Percentiles rank a stretch among this genome's conserved stretches.
Conservation (phyloP, 2,113 vertebrate genomes). For the Suricata suricatta region DNA sequence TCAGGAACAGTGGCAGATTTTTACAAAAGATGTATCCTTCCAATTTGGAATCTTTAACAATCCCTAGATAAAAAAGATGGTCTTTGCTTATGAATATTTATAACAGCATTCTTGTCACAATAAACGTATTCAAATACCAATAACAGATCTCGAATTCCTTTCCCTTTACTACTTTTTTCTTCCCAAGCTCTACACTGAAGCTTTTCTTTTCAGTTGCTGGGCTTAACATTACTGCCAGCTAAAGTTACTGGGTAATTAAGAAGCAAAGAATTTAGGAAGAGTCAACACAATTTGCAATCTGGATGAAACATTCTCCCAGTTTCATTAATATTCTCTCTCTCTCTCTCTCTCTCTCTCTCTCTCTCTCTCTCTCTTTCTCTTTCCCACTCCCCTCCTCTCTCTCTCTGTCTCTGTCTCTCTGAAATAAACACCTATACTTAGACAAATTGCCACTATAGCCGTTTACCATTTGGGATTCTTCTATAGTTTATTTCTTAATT, state of each 20-base stretch:
- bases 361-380: too few species aligned
- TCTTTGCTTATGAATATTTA: slow-evolving; percentile 81
- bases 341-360: too few species aligned
- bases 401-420: neutral
- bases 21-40: slow-evolving; percentile 67
- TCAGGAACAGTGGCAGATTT: slow-evolving; percentile 55
- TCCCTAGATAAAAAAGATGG: slow-evolving; percentile 66
- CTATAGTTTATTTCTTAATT: slow-evolving; percentile 28
- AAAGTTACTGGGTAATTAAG: slow-evolving; percentile 11
- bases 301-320: neutral
- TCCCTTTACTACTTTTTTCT: slow-evolving; percentile 69
- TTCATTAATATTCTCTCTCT: neutral
- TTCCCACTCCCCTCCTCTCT: too few species aligned
- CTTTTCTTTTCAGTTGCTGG: slow-evolving; percentile 40
- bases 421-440: slow-evolving; percentile 15
- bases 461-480: neutral
- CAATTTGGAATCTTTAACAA: slow-evolving; percentile 60
- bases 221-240: slow-evolving; percentile 26
- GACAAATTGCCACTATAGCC: neutral
- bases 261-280: slow-evolving; percentile 48
- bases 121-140: slow-evolving; percentile 74
- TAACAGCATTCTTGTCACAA: slow-evolving; percentile 78
- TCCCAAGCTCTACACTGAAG: neutral
- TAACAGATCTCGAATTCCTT: slow-evolving; percentile 73
- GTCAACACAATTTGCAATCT: slow-evolving; percentile 17